phyloP scores from a whole-genome alignment of 2,797 vertebrate genomes.

The Notolepis coatsorum region DNA sequence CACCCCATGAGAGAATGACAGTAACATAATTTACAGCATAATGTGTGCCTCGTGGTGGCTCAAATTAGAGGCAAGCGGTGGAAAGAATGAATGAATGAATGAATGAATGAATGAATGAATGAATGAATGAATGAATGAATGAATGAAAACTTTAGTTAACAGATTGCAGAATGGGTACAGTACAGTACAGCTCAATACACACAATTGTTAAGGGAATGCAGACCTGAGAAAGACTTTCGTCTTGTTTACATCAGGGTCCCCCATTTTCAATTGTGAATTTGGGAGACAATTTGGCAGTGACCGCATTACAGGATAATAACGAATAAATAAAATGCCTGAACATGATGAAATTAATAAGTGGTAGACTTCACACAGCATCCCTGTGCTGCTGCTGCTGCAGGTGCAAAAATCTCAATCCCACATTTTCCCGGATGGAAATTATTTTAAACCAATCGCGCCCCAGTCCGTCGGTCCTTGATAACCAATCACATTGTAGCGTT shows the following conservation, averaged over 20 bases:
- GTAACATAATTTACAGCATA: not conserved
- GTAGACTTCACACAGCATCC: constrained; percentile 32
- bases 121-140: not conserved
- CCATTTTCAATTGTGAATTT: no score
- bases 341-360: no score
- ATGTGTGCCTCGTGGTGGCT: not conserved
- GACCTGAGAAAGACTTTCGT: no score
- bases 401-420: constrained; percentile 37
- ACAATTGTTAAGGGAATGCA: no score
- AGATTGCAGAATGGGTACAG: no score
- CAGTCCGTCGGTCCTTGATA: constrained; percentile 3
- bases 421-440: constrained; percentile 54
- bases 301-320: no score
- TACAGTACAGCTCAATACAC: no score
- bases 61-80: not conserved
- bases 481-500: constrained; percentile 62
- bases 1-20: not conserved
- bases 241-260: no score
- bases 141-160: no score
- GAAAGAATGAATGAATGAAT: not conserved
- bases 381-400: constrained; percentile 22
- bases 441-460: constrained; percentile 63
- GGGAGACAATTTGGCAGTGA: no score
- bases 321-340: not conserved
- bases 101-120: not conserved